phyloP scores from a whole-genome alignment of 1,140 invertebrate genomes.

The Platyscapa corneri region DNA sequence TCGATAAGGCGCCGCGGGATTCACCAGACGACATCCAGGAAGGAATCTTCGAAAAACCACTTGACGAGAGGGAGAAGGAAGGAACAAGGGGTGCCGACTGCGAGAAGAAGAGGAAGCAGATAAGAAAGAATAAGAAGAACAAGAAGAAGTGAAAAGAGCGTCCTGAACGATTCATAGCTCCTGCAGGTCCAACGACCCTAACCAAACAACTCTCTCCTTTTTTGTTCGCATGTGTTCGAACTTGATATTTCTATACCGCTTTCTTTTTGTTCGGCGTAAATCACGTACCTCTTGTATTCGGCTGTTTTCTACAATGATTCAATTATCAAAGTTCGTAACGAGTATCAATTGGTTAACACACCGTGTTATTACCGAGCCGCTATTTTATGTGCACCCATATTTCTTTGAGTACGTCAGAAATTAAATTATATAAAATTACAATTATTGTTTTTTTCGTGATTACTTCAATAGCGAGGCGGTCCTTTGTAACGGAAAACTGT shows the following conservation, averaged over 20 bases:
- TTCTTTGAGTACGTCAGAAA: too few species aligned
- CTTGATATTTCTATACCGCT: slow-evolving; percentile 8
- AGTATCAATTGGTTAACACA: not conserved
- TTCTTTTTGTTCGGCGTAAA: slow-evolving; percentile 24
- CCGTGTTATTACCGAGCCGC: too few species aligned
- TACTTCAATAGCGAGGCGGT: too few species aligned
- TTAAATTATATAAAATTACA: too few species aligned
- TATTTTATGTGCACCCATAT: not conserved
- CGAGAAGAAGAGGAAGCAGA: slow-evolving; percentile 17
- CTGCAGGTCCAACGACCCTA: slow-evolving; percentile 46
- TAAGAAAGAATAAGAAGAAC: not conserved
- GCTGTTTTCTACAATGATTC: slow-evolving; percentile 10
- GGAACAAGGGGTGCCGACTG: slow-evolving; percentile 22
- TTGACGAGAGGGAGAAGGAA: slow-evolving; percentile 41
- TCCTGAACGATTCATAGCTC: slow-evolving; percentile 48
- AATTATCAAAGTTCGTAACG: slow-evolving; percentile 8
- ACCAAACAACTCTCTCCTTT: slow-evolving; percentile 43
- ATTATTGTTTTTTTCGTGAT: too few species aligned
- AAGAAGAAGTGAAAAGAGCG: slow-evolving; percentile 17
- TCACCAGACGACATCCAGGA: slow-evolving; percentile 53
- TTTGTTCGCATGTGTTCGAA: not conserved
- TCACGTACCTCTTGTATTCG: slow-evolving; percentile 8
- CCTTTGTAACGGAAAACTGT: too few species aligned
- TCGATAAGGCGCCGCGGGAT: slow-evolving; percentile 58
- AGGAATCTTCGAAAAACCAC: slow-evolving; percentile 50